These are phyloP conservation scores for Sparidentex hasta DNA, from an alignment of 2,797 vertebrate genomes.

Conservation along the genomic window DNA sequence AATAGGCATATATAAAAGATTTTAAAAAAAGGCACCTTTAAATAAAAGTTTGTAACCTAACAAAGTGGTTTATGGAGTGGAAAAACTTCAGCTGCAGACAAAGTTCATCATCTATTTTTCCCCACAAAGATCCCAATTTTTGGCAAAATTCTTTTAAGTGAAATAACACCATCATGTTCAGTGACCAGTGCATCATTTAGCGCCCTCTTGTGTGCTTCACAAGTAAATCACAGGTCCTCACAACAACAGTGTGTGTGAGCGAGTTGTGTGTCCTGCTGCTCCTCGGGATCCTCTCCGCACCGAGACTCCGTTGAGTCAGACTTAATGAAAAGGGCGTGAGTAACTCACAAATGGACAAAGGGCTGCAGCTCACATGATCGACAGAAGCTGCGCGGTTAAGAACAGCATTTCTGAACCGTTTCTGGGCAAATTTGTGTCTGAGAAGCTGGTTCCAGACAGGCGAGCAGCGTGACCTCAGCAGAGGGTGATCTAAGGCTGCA, in stretches of 20 bases:
- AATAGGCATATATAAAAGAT: too few species aligned
- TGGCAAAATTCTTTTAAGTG: neutral
- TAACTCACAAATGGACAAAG: slow-evolving; percentile 55
- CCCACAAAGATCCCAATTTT: slow-evolving; percentile 5
- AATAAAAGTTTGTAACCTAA: slow-evolving; percentile 11
- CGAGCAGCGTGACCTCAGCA: neutral
- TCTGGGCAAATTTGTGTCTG: slow-evolving; percentile 16
- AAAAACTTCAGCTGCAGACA: neutral
- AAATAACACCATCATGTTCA: slow-evolving; percentile 11
- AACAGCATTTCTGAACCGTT: neutral
- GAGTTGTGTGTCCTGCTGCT: neutral
- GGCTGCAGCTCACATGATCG: slow-evolving; percentile 65
- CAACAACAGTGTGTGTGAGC: neutral
- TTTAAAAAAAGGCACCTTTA: slow-evolving; percentile 14
- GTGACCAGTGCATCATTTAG: slow-evolving; percentile 18
- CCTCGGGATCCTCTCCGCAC: slow-evolving; percentile 24
- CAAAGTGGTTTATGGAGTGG: slow-evolving; percentile 1
- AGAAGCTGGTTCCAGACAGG: neutral
- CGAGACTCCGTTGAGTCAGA: slow-evolving; percentile 48
- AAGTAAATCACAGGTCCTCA: slow-evolving; percentile 13
- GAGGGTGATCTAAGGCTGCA: too few species aligned
- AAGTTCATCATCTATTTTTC: neutral
- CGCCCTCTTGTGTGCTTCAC: slow-evolving; percentile 23
- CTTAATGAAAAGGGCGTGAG: slow-evolving; percentile 68
- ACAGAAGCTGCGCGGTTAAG: slow-evolving; percentile 4